phyloP scores from a whole-genome alignment of 1,140 invertebrate species.

The Belonocnema kinseyi region DNA sequence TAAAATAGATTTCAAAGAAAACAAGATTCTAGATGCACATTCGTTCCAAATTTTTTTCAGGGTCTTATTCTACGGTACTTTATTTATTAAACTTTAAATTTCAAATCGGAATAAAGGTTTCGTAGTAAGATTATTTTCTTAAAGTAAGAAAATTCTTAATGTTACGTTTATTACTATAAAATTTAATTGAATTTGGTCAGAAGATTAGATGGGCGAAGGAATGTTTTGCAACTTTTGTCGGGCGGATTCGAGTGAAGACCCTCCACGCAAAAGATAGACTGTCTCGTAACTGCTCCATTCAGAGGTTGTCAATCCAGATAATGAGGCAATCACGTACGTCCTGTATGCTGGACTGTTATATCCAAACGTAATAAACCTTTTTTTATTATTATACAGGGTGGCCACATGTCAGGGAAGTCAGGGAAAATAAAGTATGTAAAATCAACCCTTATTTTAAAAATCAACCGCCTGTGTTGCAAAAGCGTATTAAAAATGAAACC shows the following conservation, averaged over 20 bases:
- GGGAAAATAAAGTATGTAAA: no score
- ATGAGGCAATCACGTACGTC: conserved; percentile 74
- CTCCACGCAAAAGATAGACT: conserved; percentile 58
- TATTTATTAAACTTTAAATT: no score
- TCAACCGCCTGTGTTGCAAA: no score
- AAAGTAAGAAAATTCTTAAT: not conserved
- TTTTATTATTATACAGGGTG: conserved; percentile 48
- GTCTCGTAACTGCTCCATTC: conserved; percentile 70
- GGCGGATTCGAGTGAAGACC: conserved; percentile 48
- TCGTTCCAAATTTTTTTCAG: no score
- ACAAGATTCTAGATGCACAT: no score
- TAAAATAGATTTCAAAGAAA: no score
- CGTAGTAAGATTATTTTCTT: conserved; percentile 35
- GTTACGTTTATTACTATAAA: not conserved
- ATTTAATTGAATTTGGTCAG: not conserved
- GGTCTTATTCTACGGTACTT: no score
- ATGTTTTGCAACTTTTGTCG: conserved; percentile 37
- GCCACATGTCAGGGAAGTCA: no score
- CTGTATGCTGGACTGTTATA: conserved; percentile 61
- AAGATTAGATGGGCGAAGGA: not conserved
- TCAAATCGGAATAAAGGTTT: no score
- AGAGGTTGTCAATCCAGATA: conserved; percentile 71
- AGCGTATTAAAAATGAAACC: no score
- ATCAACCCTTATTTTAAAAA: no score
- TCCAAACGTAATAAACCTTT: conserved; percentile 44